Evolutionary conservation across 1,140 invertebrate genomes (phyloP).

Genomic region (Archivesica marissinica): DNA sequence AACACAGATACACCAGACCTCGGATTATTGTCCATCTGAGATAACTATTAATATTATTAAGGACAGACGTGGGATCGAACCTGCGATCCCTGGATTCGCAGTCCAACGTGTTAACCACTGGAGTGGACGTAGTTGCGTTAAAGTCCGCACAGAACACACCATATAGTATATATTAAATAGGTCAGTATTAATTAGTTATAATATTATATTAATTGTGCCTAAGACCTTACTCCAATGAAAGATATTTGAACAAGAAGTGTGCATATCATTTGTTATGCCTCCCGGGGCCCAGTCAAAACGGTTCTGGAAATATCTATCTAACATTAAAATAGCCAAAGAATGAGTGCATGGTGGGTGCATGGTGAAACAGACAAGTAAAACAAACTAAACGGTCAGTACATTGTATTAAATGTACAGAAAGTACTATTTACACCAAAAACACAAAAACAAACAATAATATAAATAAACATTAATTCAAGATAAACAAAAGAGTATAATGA

Average conservation of each 20-base stretch:
- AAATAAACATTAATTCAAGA: conserved; percentile 3
- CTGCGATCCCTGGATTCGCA: no score
- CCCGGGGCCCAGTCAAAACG: background rate
- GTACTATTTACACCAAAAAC: conserved; percentile 36
- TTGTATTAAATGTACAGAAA: conserved; percentile 38
- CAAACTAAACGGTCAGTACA: conserved; percentile 14
- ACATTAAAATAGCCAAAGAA: background rate
- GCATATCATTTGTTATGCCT: background rate
- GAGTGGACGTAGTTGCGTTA: no score
- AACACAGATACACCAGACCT: no score
- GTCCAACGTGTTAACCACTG: no score
- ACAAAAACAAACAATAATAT: conserved; percentile 24
- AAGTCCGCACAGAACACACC: no score
- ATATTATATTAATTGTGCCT: background rate
- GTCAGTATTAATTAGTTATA: no score
- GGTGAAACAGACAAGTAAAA: background rate
- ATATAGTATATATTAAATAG: no score
- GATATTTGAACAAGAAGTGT: background rate
- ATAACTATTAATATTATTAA: no score
- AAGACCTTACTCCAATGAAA: background rate
- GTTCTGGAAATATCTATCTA: background rate
- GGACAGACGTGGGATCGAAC: no score
- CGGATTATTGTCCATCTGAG: no score
- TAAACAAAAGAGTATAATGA: background rate
- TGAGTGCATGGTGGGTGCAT: background rate